Base-by-base conservation (phyloP, 2,797 vertebrate species). In the Microtus californicus region DNA sequence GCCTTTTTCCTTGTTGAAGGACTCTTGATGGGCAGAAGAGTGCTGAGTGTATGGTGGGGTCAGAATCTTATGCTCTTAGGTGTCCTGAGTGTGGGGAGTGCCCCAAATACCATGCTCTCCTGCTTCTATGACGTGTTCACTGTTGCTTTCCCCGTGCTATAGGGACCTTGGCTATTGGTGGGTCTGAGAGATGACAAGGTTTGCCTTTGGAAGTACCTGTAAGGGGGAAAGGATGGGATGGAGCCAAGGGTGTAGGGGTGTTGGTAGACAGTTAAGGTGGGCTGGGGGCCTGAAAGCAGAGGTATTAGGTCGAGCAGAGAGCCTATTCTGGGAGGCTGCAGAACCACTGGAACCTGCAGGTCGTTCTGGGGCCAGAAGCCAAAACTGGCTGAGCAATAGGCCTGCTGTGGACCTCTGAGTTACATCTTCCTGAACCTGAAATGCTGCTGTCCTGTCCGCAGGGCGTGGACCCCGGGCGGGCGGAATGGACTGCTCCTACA, bases 51-150 rank as follows among this genome's bases (percentile, higher is more conserved):
- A 11, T 15, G 45, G 40, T 5, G 34, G n/a, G n/a, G n/a, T n/a
- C n/a, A n/a, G n/a, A n/a, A n/a, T n/a, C n/a, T n/a, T n/a, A n/a
- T n/a, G n/a, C n/a, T n/a, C n/a, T n/a, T n/a, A n/a, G n/a, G 12
- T 40, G 8, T 45, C 34, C 13, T 83, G 29, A n/a, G 34, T 7
- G 2, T 61, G 43, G 13, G 40, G 37, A n/a, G 51, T 23, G 6
- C 19, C 27, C 29, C 12, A 51, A 31, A 23, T 3, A n/a, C 34
- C 12, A 34, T 14, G 0, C 4, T 7, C 3, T 5, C 69, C 54
- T 87, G 48, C 61, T 17, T 69, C 5, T 2, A 0, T 6, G 29
- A 51, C 15, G 13, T 25, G 59, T 43, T 61, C 43, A 1, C 29
- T 21, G 59, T 31, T 13, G 9, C n/a, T 45, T 1, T 34, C 1